These are phyloP conservation scores for Mastomys natalensis DNA, from an alignment of 2,113 vertebrate genomes.

Conservation along the genomic window DNA sequence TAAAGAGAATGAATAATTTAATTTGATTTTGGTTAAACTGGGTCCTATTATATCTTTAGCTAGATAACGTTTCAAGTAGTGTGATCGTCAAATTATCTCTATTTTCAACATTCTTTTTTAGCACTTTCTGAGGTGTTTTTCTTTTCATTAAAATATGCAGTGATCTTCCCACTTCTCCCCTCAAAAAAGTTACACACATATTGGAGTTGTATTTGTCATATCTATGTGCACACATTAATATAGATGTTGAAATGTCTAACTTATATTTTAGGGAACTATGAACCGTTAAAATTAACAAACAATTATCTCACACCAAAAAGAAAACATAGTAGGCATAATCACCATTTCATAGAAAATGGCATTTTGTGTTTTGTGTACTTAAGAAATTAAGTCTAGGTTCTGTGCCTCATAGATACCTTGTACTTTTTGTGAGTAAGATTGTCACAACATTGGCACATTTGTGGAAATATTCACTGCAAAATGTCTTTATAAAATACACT, in stretches of 20 bases:
- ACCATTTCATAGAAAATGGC: not conserved
- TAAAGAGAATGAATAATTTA: not conserved
- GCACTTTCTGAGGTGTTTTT: not conserved
- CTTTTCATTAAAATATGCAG: slow-evolving; percentile 17
- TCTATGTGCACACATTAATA: not conserved
- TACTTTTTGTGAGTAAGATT: not conserved
- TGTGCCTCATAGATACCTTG: not conserved
- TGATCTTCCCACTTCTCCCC: not conserved
- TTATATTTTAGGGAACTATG: not conserved
- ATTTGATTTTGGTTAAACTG: not conserved
- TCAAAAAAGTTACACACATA: not conserved
- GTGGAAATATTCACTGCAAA: not conserved
- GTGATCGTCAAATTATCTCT: not conserved
- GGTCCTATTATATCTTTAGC: not conserved
- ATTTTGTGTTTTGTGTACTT: not conserved
- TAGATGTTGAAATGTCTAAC: not conserved
- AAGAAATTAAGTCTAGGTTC: not conserved
- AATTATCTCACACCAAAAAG: not conserved
- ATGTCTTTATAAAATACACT: not conserved
- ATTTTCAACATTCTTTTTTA: not conserved
- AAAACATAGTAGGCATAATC: not conserved
- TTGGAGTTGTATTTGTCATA: slow-evolving; percentile 3
- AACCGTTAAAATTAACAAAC: not conserved
- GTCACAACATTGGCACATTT: not conserved
- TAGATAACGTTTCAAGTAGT: slow-evolving; percentile 28